Conservation (phyloP, 2,113 vertebrate species). For the Phylloscopus trochilus region DNA sequence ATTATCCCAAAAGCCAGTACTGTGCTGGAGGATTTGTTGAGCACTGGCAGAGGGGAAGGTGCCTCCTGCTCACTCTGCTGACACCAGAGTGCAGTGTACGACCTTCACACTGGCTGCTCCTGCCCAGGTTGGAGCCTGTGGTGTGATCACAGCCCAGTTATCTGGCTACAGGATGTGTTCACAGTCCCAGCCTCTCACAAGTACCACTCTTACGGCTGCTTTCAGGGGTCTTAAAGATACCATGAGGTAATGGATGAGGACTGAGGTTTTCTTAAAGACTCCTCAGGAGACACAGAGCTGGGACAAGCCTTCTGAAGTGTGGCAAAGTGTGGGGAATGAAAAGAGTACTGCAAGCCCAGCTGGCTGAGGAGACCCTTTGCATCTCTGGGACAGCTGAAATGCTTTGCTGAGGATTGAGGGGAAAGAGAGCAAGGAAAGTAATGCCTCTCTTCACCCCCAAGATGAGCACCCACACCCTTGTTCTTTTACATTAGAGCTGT, state of each 20-base stretch:
- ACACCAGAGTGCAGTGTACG: constrained; percentile 58
- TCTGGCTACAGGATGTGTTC: background rate
- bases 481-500: background rate
- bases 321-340: background rate
- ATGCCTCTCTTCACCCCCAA: background rate
- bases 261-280: background rate
- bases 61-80: constrained; percentile 15
- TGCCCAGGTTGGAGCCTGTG: background rate
- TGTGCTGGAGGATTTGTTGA: background rate
- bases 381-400: background rate
- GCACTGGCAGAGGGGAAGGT: background rate
- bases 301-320: background rate
- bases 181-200: background rate
- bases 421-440: background rate
- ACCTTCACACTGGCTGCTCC: constrained; percentile 17
- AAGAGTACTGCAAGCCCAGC: background rate
- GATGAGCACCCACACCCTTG: background rate
- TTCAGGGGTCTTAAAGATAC: background rate
- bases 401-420: background rate
- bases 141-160: background rate
- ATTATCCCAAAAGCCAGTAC: background rate
- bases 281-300: background rate
- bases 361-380: background rate
- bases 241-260: background rate
- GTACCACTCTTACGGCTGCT: rapidly evolving